phyloP scores from a whole-genome alignment of 2,113 vertebrate genomes.

The Galbula dea region DNA sequence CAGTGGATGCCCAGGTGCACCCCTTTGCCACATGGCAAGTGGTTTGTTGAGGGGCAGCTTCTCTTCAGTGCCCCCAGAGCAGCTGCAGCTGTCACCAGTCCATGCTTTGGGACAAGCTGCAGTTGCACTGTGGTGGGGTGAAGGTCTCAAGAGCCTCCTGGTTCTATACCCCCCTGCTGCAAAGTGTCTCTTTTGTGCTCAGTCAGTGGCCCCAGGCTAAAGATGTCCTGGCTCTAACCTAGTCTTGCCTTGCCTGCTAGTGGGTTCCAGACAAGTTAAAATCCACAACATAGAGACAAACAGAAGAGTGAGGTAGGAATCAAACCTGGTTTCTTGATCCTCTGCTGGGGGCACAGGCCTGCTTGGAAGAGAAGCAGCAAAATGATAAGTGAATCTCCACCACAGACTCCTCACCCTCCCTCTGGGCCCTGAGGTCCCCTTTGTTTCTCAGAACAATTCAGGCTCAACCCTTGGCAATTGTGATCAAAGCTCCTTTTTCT shows the following conservation, averaged over 20 bases:
- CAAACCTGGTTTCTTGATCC: slow-evolving; percentile 75
- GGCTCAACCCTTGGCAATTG: not conserved
- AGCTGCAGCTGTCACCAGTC: not conserved
- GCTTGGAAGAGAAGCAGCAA: not conserved
- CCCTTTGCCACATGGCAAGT: not conserved
- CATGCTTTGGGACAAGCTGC: not conserved
- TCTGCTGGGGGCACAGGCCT: slow-evolving; percentile 50
- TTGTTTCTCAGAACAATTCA: not conserved
- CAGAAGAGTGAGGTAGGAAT: not conserved
- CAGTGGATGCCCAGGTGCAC: not conserved
- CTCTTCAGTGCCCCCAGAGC: not conserved
- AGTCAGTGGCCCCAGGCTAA: not conserved
- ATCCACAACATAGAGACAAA: not conserved
- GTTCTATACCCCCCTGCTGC: not conserved
- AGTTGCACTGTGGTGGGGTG: accelerated
- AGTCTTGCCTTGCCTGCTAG: not conserved
- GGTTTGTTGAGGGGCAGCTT: not conserved
- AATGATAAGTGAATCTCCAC: not conserved
- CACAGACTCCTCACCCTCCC: not conserved
- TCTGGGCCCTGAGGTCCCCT: not conserved
- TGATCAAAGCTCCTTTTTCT: not conserved
- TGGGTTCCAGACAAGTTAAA: accelerated
- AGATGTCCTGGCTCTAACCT: not conserved
- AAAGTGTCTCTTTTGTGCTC: not conserved
- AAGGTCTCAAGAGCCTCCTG: not conserved